A percentile compares a stretch with the other conserved stretches of the same genome.
phyloP scores from a whole-genome alignment of 2,113 vertebrate genomes.

The Arenaria interpres region DNA sequence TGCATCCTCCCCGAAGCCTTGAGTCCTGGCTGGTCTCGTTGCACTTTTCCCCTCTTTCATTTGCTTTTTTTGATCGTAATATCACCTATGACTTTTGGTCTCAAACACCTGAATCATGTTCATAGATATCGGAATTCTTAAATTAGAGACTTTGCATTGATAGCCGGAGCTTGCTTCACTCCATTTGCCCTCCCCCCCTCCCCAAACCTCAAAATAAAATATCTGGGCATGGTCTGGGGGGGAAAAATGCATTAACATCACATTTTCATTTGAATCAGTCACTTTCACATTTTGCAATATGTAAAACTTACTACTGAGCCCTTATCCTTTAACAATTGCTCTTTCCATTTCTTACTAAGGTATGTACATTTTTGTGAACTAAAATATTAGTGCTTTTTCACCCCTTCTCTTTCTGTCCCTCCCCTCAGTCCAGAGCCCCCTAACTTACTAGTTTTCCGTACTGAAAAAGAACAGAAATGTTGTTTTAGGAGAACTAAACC shows the following conservation, averaged over 20 bases:
- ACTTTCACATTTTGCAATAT: constrained; percentile 18
- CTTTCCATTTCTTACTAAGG: constrained; percentile 65
- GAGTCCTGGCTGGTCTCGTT: constrained; percentile 7
- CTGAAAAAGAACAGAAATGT: background rate
- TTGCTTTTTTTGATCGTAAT: background rate
- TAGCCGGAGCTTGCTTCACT: constrained; percentile 47
- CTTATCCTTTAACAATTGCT: constrained; percentile 62
- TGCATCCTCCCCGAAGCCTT: background rate
- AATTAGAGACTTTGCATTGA: background rate
- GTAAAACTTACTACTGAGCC: constrained; percentile 27
- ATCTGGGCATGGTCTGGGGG: constrained; percentile 49
- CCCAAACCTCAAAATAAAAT: background rate
- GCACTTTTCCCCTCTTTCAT: background rate
- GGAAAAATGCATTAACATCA: background rate
- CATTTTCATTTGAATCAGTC: constrained; percentile 5
- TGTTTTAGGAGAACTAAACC: background rate
- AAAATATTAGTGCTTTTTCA: constrained; percentile 44
- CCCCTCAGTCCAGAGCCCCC: constrained; percentile 21
- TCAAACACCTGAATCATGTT: background rate
- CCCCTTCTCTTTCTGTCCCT: constrained; percentile 9
- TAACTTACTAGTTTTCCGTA: background rate
- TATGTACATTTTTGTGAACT: constrained; percentile 63
- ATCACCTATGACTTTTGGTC: background rate
- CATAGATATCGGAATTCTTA: background rate
- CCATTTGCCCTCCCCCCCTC: background rate